Base-by-base conservation (phyloP, 1,140 invertebrate genomes). In the Drosophila equinoxialis region DNA sequence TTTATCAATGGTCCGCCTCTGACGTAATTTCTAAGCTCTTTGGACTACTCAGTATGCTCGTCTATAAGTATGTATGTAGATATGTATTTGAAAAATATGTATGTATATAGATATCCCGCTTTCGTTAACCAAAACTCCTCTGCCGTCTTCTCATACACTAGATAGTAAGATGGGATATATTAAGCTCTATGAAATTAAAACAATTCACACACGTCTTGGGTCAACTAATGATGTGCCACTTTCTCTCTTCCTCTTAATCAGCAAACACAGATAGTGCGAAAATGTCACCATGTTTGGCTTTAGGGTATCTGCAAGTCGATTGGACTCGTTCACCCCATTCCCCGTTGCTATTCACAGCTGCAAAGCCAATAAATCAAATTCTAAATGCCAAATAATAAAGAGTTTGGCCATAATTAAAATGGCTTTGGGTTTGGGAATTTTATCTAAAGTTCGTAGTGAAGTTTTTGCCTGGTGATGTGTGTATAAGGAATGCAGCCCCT, bases 21-120 rank as follows among this genome's bases (percentile, higher is more conserved):
- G 70, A 77, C 81, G 77, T 85, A 64, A 84, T 74, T 60, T 65
- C 48, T 33, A 60, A 60, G 69, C 63, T 74, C 61, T 84, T 80
- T 81, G 77, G 77, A 85, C 81, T 71, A 17, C 14, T 48, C 45
- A 48, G 14, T 51, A 51, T 23, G 2, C 3, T 23, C 20, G 23
- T 4, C 7, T 51, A 23, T 51, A 17, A 0, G 17, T 17, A 48
- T 48, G 17, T 17, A 48, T 48, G 4, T 48, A 48, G 2, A 14
- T 20, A 48, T 7, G 7, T 39, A 26, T 26, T 26, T 26, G 3
- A 26, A 0, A 0, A 35, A 14, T 59, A 35, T 58, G 1, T 1
- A 17, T 17, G 1, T 1, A 17, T 17, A 17, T 17, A 17, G 0
- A 35, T 35, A 14, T 45, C 14, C 3, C 14, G 1, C 0, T 48